A percentile compares a stretch with the other conserved stretches of the same genome.
phyloP scores from a whole-genome alignment of 2,113 vertebrate genomes.

The Pteronura brasiliensis region DNA sequence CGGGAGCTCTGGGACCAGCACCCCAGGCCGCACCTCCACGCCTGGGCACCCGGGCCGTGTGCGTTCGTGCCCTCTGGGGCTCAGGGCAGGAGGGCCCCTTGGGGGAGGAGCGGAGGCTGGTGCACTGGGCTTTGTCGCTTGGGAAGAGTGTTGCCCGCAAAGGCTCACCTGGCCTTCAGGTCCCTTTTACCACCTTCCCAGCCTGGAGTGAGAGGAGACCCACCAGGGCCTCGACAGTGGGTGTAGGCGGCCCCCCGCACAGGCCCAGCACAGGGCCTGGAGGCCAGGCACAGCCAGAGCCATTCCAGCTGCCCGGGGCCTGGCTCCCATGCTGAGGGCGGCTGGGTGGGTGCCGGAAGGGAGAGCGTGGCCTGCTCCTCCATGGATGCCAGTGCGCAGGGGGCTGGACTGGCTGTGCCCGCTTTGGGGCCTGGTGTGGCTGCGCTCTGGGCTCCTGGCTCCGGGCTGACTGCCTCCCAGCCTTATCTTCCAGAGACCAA shows the following conservation, averaged over 20 bases:
- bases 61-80: too few species aligned
- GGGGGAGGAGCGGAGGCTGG: too few species aligned
- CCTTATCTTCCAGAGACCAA: background rate
- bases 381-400: fast-evolving
- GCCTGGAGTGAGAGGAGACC: fast-evolving
- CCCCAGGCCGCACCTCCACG: background rate
- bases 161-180: background rate
- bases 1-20: fast-evolving
- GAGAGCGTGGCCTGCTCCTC: too few species aligned
- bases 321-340: background rate
- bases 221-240: background rate
- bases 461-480: too few species aligned
- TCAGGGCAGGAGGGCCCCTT: background rate
- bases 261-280: background rate
- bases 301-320: too few species aligned
- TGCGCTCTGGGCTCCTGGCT: too few species aligned
- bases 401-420: background rate
- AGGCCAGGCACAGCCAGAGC: background rate
- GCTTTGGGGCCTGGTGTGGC: too few species aligned
- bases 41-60: background rate
- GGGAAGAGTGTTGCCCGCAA: too few species aligned
- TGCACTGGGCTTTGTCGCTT: background rate
- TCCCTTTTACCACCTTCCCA: background rate
- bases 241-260: background rate
- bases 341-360: background rate